Conservation (phyloP, 2,113 vertebrate genomes). For the Isurus oxyrinchus region DNA sequence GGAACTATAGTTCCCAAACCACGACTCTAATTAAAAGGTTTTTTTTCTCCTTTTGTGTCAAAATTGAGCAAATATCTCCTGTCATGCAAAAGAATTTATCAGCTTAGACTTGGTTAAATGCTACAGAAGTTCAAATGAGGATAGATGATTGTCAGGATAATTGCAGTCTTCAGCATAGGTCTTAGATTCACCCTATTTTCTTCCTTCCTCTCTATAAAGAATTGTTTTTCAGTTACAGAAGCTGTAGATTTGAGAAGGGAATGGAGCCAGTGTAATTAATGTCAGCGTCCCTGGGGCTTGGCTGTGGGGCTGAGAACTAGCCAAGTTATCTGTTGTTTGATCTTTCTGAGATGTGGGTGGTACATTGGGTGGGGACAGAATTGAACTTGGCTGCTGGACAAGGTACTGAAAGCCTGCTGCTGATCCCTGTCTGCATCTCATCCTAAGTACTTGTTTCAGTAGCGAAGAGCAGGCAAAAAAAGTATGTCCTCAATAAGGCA, state of each 20-base stretch:
- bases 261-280: background rate
- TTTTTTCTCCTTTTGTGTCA: no score
- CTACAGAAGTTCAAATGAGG: background rate
- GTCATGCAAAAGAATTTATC: no score
- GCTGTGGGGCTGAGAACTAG: background rate
- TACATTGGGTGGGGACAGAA: background rate
- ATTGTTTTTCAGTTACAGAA: background rate
- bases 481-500: background rate
- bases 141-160: background rate
- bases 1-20: no score
- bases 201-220: background rate
- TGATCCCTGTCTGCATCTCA: background rate
- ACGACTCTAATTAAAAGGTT: no score
- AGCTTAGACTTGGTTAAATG: background rate
- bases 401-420: background rate
- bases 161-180: background rate
- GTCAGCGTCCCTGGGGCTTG: background rate
- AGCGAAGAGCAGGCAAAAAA: background rate
- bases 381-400: background rate
- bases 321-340: background rate
- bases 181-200: background rate
- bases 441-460: background rate
- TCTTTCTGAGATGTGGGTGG: background rate
- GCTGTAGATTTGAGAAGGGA: background rate
- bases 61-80: no score